These are phyloP conservation scores for Melipona bicolor DNA, from an alignment of 2,888 invertebrate species.

Conservation along the genomic window DNA sequence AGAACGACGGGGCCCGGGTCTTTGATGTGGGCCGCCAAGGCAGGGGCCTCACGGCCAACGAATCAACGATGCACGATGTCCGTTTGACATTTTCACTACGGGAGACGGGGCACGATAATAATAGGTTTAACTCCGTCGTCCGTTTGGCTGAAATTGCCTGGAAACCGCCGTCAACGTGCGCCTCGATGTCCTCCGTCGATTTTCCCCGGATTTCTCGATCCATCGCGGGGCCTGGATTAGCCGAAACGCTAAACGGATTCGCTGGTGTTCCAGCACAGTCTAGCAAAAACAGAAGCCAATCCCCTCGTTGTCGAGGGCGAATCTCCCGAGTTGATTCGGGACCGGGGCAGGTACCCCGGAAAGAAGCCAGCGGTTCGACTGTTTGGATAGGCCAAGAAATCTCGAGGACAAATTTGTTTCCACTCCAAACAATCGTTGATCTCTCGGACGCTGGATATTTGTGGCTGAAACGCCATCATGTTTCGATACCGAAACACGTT, in stretches of 20 bases:
- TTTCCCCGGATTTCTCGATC: slow-evolving; percentile 64
- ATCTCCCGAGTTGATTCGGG: slow-evolving; percentile 63
- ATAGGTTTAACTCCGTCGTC: slow-evolving; percentile 80
- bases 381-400: slow-evolving; percentile 50
- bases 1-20: slow-evolving; percentile 31
- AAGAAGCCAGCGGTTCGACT: not conserved
- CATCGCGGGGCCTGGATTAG: slow-evolving; percentile 61
- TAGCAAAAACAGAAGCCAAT: slow-evolving; percentile 72
- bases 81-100: slow-evolving; percentile 82
- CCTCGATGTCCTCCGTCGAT: slow-evolving; percentile 48
- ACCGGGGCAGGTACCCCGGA: slow-evolving; percentile 47
- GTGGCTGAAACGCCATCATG: not conserved
- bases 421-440: slow-evolving; percentile 42
- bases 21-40: slow-evolving; percentile 68
- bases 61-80: slow-evolving; percentile 72
- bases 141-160: slow-evolving; percentile 80
- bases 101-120: slow-evolving; percentile 79
- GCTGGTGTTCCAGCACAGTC: slow-evolving; percentile 62
- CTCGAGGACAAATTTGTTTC: slow-evolving; percentile 61
- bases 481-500: too few relatives aligned
- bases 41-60: slow-evolving; percentile 45
- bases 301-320: slow-evolving; percentile 52
- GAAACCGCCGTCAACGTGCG: slow-evolving; percentile 65
- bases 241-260: slow-evolving; percentile 66
- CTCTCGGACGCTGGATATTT: not conserved